These are phyloP conservation scores for Catharus bicknelli DNA, from an alignment of 2,113 vertebrate genomes.

Conservation along the genomic window DNA sequence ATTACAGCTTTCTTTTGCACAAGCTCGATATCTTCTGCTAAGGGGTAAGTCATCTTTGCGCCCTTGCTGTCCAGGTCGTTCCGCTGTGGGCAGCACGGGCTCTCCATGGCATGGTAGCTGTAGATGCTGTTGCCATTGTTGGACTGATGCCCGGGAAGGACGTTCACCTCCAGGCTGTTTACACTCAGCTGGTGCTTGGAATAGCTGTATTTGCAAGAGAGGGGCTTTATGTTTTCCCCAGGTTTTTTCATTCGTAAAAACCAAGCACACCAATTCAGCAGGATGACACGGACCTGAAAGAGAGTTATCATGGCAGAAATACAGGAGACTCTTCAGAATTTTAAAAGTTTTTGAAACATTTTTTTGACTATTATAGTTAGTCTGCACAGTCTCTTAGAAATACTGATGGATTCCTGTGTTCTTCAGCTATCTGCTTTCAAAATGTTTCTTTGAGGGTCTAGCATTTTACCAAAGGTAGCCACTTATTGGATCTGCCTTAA, in stretches of 20 bases:
- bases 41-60: slow-evolving; percentile 36
- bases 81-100: slow-evolving; percentile 73
- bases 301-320: neutral
- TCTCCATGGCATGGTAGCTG: slow-evolving; percentile 78
- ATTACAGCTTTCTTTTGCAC: slow-evolving; percentile 65
- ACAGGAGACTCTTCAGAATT: neutral
- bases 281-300: slow-evolving; percentile 72
- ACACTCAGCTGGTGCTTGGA: slow-evolving; percentile 75
- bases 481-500: neutral
- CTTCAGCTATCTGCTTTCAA: neutral
- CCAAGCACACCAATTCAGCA: slow-evolving; percentile 91
- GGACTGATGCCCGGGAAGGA: slow-evolving; percentile 74
- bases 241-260: slow-evolving; percentile 90
- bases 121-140: slow-evolving; percentile 81
- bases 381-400: neutral
- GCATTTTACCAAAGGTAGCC: neutral
- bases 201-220: slow-evolving; percentile 75
- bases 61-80: slow-evolving; percentile 74
- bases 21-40: slow-evolving; percentile 67
- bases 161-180: slow-evolving; percentile 79
- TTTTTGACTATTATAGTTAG: neutral
- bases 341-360: neutral
- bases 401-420: neutral
- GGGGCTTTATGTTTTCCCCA: slow-evolving; percentile 76
- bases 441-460: neutral